These are phyloP conservation scores for Ophion slaviceki DNA, from an alignment of 2,888 invertebrate genomes.

Conservation along the genomic window DNA sequence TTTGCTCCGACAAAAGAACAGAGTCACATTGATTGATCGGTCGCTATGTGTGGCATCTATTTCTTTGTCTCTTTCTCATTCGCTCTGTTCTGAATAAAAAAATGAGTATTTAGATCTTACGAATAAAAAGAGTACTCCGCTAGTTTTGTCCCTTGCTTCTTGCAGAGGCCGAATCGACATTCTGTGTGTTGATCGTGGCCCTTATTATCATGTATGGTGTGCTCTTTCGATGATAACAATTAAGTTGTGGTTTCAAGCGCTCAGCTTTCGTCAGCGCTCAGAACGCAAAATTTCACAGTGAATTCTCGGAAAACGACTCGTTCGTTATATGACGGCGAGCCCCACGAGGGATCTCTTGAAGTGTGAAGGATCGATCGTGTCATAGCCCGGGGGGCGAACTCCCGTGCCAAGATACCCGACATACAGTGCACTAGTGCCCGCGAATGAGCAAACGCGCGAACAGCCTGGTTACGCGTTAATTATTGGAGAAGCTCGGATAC, in stretches of 20 bases:
- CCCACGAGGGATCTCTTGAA: conserved; percentile 61
- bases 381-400: conserved; percentile 63
- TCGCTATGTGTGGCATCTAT: neutral
- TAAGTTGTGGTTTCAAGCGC: too few species aligned
- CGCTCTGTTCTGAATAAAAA: too few species aligned
- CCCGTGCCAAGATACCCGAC: conserved; percentile 44
- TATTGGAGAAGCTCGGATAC: conserved; percentile 74
- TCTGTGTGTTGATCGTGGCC: too few species aligned
- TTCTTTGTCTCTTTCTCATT: too few species aligned
- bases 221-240: too few species aligned
- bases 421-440: conserved; percentile 40
- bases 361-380: conserved; percentile 65
- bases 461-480: conserved; percentile 76
- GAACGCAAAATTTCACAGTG: conserved; percentile 56
- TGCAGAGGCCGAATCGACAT: too few species aligned
- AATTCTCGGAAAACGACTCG: conserved; percentile 64
- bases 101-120: too few species aligned
- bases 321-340: conserved; percentile 64
- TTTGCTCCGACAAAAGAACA: conserved; percentile 41
- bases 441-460: conserved; percentile 65
- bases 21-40: conserved; percentile 36
- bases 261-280: conserved; percentile 4
- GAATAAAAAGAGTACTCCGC: too few species aligned
- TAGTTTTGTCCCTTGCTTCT: too few species aligned
- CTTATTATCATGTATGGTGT: too few species aligned